Percentiles rank a stretch among this genome's conserved stretches.
phyloP scores from a whole-genome alignment of 64 coral and sea anemone species.

The Orbicella faveolata region DNA sequence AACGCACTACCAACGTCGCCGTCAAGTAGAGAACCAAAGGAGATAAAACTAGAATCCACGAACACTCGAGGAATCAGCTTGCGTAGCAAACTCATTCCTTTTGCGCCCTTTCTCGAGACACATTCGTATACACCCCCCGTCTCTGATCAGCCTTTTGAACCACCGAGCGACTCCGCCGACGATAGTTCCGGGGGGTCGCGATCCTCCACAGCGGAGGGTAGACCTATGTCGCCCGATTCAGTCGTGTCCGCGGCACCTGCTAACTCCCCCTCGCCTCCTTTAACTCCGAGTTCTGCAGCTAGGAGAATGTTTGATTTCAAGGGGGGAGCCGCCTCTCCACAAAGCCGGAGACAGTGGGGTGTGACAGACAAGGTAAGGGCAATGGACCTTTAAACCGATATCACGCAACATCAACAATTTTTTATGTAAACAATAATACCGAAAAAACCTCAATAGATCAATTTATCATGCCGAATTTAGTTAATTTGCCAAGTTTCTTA shows the following conservation, averaged over 20 bases:
- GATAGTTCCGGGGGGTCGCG: neutral
- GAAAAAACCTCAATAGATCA: too few species aligned
- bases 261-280: slow-evolving; percentile 76
- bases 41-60: slow-evolving; percentile 15
- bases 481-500: too few species aligned
- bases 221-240: slow-evolving; percentile 74
- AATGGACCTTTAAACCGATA: too few species aligned
- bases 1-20: neutral
- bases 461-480: too few species aligned
- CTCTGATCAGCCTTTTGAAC: slow-evolving; percentile 47
- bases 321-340: slow-evolving; percentile 40
- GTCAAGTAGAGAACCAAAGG: slow-evolving; percentile 8
- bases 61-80: neutral
- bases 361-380: slow-evolving; percentile 79
- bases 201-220: slow-evolving; percentile 20
- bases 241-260: slow-evolving; percentile 43
- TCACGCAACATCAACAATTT: too few species aligned
- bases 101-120: slow-evolving; percentile 45
- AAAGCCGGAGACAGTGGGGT: slow-evolving; percentile 78
- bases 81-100: slow-evolving; percentile 60
- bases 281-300: slow-evolving; percentile 64
- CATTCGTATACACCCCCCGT: slow-evolving; percentile 48
- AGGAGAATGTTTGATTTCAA: slow-evolving; percentile 48
- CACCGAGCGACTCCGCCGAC: slow-evolving; percentile 54
- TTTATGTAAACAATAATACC: too few species aligned